Base-by-base conservation (phyloP, 2,888 invertebrate genomes). In the Dione vanillae region DNA sequence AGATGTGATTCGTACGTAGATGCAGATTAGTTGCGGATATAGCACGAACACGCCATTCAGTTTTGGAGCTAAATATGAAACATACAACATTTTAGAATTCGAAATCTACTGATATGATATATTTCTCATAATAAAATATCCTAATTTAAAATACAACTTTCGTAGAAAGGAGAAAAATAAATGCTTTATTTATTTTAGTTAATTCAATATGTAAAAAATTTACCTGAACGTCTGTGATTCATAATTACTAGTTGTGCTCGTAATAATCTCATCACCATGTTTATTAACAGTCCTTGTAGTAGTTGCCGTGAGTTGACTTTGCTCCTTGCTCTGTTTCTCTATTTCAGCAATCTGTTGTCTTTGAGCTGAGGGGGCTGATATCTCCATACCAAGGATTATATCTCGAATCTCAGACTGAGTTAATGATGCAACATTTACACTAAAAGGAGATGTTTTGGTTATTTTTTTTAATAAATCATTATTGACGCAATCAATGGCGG, bases 301-400 rank as follows among this genome's bases (percentile, higher is more conserved):
- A 2, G 99, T 99, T 0, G 99, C 99, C 0, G 99, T 99, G 54
- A 99, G 94, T 87, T 99, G 99, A 20, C 97, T 97, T 91, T 99
- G 99, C 85, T 99, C 99, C 87, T 99, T 99, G 59, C 99, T 99
- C 94, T 99, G 99, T 86, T 99, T 99, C 91, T 99, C 99, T 78
- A 99, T 99, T 92, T 99, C 99, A 2, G 99, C 99, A 80, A 99
- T 99, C 91, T 99, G 99, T 87, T 99, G 99, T 56, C 99, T 95
- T 84, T 99, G 99, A 0, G 99, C 99, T 0, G 99, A 99, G 0
- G 99, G 99, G 1, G 99, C 99, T 14, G 99, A 99, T 77, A 99
- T 99, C 93, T 99, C 99, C 99, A 99, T 99, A 82, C 99, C 99
- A 73, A 99, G 95, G 82, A 99, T 99, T 77, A 99, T 99, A 89